Evolutionary conservation across 2,113 vertebrate genomes (phyloP).

Genomic region (Mandrillus leucophaeus): DNA sequence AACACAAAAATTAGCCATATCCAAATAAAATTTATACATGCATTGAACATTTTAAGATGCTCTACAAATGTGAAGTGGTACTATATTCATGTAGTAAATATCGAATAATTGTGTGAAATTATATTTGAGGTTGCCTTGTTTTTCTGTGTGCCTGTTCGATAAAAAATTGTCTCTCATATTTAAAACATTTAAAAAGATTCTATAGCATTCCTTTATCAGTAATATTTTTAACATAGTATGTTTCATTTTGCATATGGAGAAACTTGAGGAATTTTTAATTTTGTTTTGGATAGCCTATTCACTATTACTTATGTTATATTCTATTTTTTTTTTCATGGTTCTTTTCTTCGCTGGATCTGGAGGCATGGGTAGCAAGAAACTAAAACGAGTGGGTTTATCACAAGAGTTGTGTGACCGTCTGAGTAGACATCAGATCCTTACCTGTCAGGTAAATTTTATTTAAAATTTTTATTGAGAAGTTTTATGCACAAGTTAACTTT

Average conservation of each 20-base stretch:
- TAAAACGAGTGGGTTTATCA: slow-evolving; percentile 85
- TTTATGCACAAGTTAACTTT: slow-evolving; percentile 51
- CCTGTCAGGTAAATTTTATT: slow-evolving; percentile 85
- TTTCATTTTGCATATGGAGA: slow-evolving; percentile 38
- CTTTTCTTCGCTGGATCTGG: slow-evolving; percentile 3
- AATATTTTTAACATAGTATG: not conserved
- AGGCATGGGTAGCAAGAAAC: slow-evolving; percentile 86
- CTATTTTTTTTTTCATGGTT: slow-evolving; percentile 48
- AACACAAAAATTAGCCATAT: not conserved
- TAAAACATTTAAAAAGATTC: slow-evolving; percentile 18
- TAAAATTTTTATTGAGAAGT: slow-evolving; percentile 21
- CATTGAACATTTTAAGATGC: not conserved
- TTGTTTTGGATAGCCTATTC: not conserved
- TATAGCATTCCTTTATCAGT: not conserved
- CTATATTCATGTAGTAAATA: not conserved
- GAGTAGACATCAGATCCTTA: slow-evolving; percentile 85
- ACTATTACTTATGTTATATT: not conserved
- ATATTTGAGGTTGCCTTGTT: not conserved
- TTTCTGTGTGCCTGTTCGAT: not conserved
- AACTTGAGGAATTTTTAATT: not conserved
- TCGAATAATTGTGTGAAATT: slow-evolving; percentile 11
- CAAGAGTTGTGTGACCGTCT: slow-evolving; percentile 87
- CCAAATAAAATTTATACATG: slow-evolving; percentile 23
- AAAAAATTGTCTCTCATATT: not conserved
- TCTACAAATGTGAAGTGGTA: not conserved